phyloP scores from a whole-genome alignment of 1,140 invertebrate species.

The Ceratoteleas bidentatus region DNA sequence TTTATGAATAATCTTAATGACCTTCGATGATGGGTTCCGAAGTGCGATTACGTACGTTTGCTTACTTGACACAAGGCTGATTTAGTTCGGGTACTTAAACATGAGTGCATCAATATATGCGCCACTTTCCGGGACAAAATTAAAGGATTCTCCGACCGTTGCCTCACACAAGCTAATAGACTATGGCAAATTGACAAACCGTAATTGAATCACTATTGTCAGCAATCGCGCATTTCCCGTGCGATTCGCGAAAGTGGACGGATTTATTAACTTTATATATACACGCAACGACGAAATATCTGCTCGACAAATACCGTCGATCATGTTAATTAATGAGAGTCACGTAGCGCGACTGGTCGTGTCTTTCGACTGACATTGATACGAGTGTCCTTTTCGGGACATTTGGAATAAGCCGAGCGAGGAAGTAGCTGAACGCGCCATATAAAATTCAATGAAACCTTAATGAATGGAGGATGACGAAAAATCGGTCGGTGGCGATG shows the following conservation, averaged over 20 bases:
- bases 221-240: constrained; percentile 16
- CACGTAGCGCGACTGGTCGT: too few relatives aligned
- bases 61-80: constrained; percentile 18
- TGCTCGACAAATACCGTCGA: neutral
- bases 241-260: neutral
- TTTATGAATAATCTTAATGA: constrained; percentile 20
- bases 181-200: constrained; percentile 39
- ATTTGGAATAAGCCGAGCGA: too few relatives aligned
- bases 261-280: constrained; percentile 3
- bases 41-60: constrained; percentile 27
- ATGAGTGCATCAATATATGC: constrained; percentile 24
- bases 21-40: constrained; percentile 6
- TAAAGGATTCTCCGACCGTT: constrained; percentile 10
- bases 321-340: too few relatives aligned
- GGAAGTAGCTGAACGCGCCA: too few relatives aligned
- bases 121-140: constrained; percentile 15
- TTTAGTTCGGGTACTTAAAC: constrained; percentile 28
- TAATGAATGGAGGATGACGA: too few relatives aligned
- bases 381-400: too few relatives aligned
- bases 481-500: too few relatives aligned
- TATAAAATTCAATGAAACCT: too few relatives aligned
- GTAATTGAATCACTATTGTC: constrained; percentile 37
- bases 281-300: neutral
- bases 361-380: too few relatives aligned
- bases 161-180: constrained; percentile 17